These are phyloP conservation scores for Coelogynopora nodosa DNA, from an alignment of 2,888 invertebrate genomes.

Conservation along the genomic window DNA sequence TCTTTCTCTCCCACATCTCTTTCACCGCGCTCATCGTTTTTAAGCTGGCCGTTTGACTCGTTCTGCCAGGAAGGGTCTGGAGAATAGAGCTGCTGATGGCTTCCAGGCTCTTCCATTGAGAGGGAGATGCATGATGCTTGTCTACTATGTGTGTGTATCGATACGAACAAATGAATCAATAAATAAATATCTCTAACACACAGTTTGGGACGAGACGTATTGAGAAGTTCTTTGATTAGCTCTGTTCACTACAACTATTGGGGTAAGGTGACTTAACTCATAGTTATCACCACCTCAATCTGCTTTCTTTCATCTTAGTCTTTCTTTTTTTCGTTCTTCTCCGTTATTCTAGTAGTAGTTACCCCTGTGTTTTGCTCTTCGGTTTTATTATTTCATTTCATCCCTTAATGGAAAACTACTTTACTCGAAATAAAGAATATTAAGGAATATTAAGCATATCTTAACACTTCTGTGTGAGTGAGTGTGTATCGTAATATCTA, in stretches of 20 bases:
- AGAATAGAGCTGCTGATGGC: background rate
- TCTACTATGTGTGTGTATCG: background rate
- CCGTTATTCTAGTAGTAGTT: background rate
- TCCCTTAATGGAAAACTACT: background rate
- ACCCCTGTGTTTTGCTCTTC: background rate
- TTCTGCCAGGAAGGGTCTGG: background rate
- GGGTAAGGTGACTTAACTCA: background rate
- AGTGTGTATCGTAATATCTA: no score
- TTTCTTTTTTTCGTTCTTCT: background rate
- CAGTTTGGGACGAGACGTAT: background rate
- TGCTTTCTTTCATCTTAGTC: background rate
- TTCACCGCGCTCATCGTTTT: background rate
- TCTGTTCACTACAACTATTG: background rate
- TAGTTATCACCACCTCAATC: background rate
- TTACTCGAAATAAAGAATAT: background rate
- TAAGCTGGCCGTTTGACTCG: background rate
- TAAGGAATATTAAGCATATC: no score
- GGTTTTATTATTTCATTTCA: background rate
- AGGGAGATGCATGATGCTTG: background rate
- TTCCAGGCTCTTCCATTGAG: background rate
- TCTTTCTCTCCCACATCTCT: background rate
- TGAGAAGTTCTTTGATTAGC: background rate
- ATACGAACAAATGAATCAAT: background rate
- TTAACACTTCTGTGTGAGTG: no score
- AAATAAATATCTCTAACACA: background rate